Percentiles rank a stretch among this genome's conserved stretches.
phyloP scores from a whole-genome alignment of 92 coral and sea anemone genomes.

The Bergia sp. region DNA sequence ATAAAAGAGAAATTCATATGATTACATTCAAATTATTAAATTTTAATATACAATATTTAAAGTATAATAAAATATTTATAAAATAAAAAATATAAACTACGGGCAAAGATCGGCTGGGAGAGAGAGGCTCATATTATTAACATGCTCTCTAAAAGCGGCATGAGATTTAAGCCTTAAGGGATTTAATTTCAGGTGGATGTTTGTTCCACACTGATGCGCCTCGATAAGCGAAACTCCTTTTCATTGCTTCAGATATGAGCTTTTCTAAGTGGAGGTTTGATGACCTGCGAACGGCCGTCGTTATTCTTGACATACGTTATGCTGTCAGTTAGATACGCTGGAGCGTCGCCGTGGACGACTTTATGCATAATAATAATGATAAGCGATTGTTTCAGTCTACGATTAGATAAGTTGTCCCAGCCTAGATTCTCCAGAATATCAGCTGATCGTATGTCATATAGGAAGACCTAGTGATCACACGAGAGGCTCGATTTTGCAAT shows the following conservation, averaged over 20 bases:
- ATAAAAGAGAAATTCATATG: too few species aligned
- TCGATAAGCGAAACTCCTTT: not conserved
- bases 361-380: not conserved
- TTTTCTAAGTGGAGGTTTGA: not conserved
- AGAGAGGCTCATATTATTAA: too few species aligned
- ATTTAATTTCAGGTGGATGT: not conserved
- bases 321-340: not conserved
- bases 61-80: too few species aligned
- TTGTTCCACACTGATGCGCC: not conserved
- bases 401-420: constrained; percentile 15
- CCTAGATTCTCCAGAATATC: constrained; percentile 25
- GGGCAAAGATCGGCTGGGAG: too few species aligned
- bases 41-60: too few species aligned
- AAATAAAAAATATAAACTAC: too few species aligned
- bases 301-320: too few species aligned
- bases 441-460: not conserved
- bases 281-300: not conserved
- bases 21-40: too few species aligned
- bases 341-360: not conserved
- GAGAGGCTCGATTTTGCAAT: not conserved
- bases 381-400: not conserved
- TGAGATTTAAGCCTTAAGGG: too few species aligned
- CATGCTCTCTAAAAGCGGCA: too few species aligned
- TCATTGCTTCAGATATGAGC: not conserved
- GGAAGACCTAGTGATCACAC: constrained; percentile 21